Percentiles rank a stretch among this genome's conserved stretches.
Conservation (phyloP, 2,888 invertebrate genomes). For the Diaperis boleti region DNA sequence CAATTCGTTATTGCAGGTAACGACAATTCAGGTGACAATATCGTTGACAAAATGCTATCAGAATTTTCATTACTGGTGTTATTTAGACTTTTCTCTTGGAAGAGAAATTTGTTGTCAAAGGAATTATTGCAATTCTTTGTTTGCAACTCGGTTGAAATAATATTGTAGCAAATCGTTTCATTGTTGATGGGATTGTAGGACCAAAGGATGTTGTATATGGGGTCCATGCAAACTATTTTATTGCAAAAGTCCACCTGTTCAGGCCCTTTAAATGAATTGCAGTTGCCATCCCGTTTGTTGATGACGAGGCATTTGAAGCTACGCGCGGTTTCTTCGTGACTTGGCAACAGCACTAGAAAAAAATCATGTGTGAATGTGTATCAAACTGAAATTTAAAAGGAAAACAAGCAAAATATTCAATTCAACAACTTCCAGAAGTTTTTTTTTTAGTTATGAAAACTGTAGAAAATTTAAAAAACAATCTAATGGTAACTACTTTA, state of each 20-base stretch:
- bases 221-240: constrained; percentile 87
- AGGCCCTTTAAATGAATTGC: constrained; percentile 83
- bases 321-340: constrained; percentile 79
- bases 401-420: no score
- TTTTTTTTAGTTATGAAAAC: no score
- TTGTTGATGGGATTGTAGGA: constrained; percentile 80
- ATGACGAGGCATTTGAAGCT: constrained; percentile 90
- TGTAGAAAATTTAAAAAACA: no score
- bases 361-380: no score
- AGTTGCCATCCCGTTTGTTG: constrained; percentile 89
- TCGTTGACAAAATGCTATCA: constrained; percentile 67
- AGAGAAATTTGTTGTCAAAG: constrained; percentile 53
- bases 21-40: constrained; percentile 85
- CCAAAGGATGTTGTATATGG: constrained; percentile 94
- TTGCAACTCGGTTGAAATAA: constrained; percentile 81
- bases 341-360: constrained; percentile 81
- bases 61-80: constrained; percentile 46
- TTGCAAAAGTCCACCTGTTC: constrained; percentile 89
- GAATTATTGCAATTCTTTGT: constrained; percentile 60
- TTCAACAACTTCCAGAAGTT: no score
- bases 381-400: no score
- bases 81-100: constrained; percentile 52
- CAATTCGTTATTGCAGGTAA: constrained; percentile 80
- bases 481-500: no score
- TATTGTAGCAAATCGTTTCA: constrained; percentile 84